Conservation (phyloP, 2,888 invertebrate genomes). For the Drosophila borealis region DNA sequence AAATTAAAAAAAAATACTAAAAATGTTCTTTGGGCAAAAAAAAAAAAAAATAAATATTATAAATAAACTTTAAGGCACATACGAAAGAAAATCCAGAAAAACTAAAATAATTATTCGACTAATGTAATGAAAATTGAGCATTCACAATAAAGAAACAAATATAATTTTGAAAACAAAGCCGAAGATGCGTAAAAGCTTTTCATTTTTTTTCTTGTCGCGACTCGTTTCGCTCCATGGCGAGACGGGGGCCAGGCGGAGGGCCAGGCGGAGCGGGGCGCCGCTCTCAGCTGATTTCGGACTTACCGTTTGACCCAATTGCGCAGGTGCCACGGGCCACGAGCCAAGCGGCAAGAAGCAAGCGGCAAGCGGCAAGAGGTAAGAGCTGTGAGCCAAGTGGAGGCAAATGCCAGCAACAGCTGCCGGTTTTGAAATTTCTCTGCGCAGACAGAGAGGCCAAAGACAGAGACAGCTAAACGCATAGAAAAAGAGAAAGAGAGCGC, state of each 20-base stretch:
- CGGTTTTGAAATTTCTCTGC: conserved; percentile 57
- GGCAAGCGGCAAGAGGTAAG: conserved; percentile 4
- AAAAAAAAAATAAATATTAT: conserved; percentile 3
- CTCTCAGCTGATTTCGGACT: conserved; percentile 59
- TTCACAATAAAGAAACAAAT: conserved; percentile 54
- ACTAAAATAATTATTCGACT: conserved; percentile 27
- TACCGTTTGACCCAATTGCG: conserved; percentile 72
- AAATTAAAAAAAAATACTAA: conserved; percentile 3
- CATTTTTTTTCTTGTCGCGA: conserved; percentile 1
- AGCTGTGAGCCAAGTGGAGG: conserved; percentile 22
- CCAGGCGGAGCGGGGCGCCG: background rate
- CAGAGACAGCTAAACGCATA: background rate
- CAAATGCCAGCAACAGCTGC: conserved; percentile 38
- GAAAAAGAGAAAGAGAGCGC: background rate
- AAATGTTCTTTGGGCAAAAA: conserved; percentile 11
- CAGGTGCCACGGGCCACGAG: conserved; percentile 30
- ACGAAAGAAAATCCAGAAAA: conserved; percentile 10
- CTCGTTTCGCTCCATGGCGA: background rate
- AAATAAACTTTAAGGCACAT: conserved; percentile 19
- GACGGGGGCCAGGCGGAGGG: too few species aligned
- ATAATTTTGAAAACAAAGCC: conserved; percentile 50
- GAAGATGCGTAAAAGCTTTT: background rate
- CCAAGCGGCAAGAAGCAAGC: conserved; percentile 7
- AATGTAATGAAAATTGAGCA: conserved; percentile 34
- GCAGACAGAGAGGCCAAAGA: background rate